Evolutionary conservation across 2,888 invertebrate genomes (phyloP), one percentile per base, ranked within the genome.

Genomic region (Hypercompe scribonia): DNA sequence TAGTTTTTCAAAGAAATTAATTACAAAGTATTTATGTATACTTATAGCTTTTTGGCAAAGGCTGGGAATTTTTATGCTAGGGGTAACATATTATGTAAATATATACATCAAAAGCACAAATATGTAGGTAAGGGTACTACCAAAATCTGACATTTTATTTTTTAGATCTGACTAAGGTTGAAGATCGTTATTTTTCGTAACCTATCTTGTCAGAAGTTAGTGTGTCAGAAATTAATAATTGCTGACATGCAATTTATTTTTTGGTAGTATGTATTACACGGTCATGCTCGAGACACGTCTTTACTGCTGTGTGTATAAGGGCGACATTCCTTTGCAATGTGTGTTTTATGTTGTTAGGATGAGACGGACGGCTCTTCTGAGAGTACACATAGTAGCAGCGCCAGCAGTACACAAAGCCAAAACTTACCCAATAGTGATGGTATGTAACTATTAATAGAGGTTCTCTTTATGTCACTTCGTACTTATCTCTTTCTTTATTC

Each of bases 351-450:
- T 81, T 87, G 85, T 67, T 89, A 97, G 92, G 97, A 97, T 86
- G 96, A 97, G 84, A 96, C 97, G 36, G 97, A 97, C 84, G 93
- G 91, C 31, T 95, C 95, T 3, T 91, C 95, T 10, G 95, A 93
- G 64, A 94, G 92, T 74, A 93, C 95, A 1, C 81, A 92, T 31
- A 95, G 93, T 71, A 94, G 93, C 86, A 93, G 93, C 71, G 91
- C 92, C 24, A 94, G 92, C 82, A 94, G 94, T 88, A 94, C 88
- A 81, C 96, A 92, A 82, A 95, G 94, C 76, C 94, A 94, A 83
- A 93, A 91, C 64, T 81, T 95, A 80, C 95, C 95, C 2, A 95
- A 91, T 67, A 94, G 93, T 78, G 96, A 96, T 36, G 96, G 96
- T 95, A 75, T 79, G 88, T 86, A 71, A 64, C 28, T 63, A 15